Percentiles rank a stretch among this genome's conserved stretches.
Evolutionary conservation across 2,113 vertebrate genomes (phyloP).

Genomic region (Laticauda laticaudata): DNA sequence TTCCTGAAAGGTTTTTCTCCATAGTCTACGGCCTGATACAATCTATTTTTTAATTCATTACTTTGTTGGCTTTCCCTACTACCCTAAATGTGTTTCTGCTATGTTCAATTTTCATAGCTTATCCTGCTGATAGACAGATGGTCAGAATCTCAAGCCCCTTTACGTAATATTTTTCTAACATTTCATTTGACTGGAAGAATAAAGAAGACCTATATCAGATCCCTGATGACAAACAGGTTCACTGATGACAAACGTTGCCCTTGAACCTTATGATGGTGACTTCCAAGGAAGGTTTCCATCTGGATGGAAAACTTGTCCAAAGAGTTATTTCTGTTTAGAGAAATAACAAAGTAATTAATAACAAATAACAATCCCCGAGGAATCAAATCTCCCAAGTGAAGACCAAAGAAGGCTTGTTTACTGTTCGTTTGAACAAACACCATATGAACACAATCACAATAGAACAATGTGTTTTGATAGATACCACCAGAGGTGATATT

Average conservation of each 20-base stretch:
- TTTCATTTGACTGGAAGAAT: neutral
- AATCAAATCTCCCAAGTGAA: neutral
- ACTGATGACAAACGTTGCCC: neutral
- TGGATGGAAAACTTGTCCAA: neutral
- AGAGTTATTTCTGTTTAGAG: neutral
- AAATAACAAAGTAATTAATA: neutral
- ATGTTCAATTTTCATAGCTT: neutral
- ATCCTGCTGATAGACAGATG: neutral
- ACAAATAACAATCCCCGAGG: too few species aligned
- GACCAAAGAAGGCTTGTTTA: neutral
- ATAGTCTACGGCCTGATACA: neutral
- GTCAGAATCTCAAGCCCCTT: neutral
- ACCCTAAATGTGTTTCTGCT: neutral
- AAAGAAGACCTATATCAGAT: neutral
- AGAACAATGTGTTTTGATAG: neutral
- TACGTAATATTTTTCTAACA: neutral
- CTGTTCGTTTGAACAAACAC: neutral
- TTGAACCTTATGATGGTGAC: neutral
- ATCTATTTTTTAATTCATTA: neutral
- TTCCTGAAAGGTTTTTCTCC: neutral
- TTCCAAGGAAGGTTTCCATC: neutral
- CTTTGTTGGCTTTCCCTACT: neutral
- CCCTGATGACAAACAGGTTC: neutral
- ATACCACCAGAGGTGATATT: neutral
- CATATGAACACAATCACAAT: neutral